Evolutionary conservation across 1,140 invertebrate genomes (phyloP).

Genomic region (Hyposmocoma kahamanoa): DNA sequence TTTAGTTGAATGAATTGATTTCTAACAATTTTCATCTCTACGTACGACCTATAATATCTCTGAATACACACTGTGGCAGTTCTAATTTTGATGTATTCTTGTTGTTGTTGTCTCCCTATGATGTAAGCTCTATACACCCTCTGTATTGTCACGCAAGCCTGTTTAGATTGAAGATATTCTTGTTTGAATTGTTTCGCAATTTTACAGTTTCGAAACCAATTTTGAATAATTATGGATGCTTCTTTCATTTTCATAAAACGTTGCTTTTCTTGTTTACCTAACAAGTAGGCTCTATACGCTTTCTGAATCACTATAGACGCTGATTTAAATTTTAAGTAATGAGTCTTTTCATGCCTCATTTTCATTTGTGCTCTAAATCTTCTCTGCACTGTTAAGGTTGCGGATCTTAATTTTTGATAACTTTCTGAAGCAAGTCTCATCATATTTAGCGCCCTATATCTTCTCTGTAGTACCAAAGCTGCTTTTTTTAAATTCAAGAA

Average conservation of each 20-base stretch:
- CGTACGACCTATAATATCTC: slow-evolving; percentile 53
- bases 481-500: slow-evolving; percentile 37
- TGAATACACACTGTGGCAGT: slow-evolving; percentile 56
- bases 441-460: slow-evolving; percentile 40
- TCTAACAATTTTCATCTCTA: slow-evolving; percentile 44
- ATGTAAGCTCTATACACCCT: slow-evolving; percentile 35
- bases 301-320: slow-evolving; percentile 42
- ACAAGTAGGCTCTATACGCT: slow-evolving; percentile 39
- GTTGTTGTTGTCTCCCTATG: slow-evolving; percentile 33
- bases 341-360: slow-evolving; percentile 45
- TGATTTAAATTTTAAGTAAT: slow-evolving; percentile 39
- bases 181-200: slow-evolving; percentile 32
- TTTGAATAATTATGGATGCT: slow-evolving; percentile 58
- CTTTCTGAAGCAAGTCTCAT: slow-evolving; percentile 28
- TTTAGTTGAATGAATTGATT: slow-evolving; percentile 38
- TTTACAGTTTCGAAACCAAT: slow-evolving; percentile 48
- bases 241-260: slow-evolving; percentile 37
- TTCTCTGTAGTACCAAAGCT: slow-evolving; percentile 36
- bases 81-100: slow-evolving; percentile 38
- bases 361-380: slow-evolving; percentile 39
- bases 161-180: slow-evolving; percentile 30
- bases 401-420: slow-evolving; percentile 33
- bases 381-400: slow-evolving; percentile 42
- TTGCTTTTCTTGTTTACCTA: slow-evolving; percentile 36
- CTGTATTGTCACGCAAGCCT: slow-evolving; percentile 49